Evolutionary conservation across 2,113 vertebrate species (phyloP).

Genomic region (Amazona vittata): DNA sequence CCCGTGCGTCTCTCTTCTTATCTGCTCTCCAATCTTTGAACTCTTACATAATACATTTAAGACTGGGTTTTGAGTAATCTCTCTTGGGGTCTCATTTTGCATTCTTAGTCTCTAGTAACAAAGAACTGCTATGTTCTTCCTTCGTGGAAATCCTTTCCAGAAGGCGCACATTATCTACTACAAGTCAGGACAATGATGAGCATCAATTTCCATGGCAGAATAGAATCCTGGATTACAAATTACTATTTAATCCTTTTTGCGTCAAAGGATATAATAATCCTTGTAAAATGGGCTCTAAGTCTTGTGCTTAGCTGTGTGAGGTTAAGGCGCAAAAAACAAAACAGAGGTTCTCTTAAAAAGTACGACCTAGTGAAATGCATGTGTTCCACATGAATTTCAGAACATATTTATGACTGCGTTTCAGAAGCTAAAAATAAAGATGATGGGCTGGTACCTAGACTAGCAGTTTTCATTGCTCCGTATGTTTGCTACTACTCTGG

Average conservation of each 20-base stretch:
- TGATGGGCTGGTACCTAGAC: neutral
- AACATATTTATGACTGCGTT: neutral
- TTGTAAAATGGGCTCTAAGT: conserved; percentile 58
- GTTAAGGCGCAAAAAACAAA: conserved; percentile 33
- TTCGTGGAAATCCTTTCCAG: conserved; percentile 51
- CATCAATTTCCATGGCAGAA: conserved; percentile 49
- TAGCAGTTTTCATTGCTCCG: neutral
- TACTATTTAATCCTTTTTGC: conserved; percentile 68
- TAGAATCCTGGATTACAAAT: conserved; percentile 65
- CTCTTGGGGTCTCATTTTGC: conserved; percentile 47
- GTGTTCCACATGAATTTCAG: neutral
- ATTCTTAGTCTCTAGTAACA: conserved; percentile 4
- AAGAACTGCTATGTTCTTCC: neutral
- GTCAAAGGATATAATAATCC: conserved; percentile 65
- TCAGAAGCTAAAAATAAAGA: conserved; percentile 14
- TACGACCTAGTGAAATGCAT: neutral
- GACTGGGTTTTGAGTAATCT: conserved; percentile 42
- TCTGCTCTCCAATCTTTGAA: conserved; percentile 13
- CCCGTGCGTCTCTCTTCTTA: neutral
- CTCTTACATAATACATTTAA: conserved; percentile 47
- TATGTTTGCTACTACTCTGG: neutral
- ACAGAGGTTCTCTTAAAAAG: neutral
- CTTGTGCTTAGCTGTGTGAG: conserved; percentile 29
- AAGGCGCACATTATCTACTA: conserved; percentile 58
- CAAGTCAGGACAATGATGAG: neutral